Base-by-base conservation (phyloP, 2,113 vertebrate species). In the Andinoacara biseriatus region DNA sequence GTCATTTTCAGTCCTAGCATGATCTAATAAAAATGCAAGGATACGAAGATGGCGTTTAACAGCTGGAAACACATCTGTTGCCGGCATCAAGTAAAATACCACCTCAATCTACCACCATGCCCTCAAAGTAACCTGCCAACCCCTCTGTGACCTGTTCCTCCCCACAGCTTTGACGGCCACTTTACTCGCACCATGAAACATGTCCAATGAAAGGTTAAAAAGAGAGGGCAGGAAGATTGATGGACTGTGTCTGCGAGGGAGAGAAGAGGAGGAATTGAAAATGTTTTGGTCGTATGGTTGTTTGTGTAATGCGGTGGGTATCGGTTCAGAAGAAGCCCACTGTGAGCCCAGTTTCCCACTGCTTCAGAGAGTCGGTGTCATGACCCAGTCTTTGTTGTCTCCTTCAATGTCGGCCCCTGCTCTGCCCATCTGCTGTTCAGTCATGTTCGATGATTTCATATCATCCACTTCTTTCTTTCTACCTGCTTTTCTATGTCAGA, bases 161-260 rank as follows among this genome's bases (percentile, higher is more conserved):
- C 86, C 77, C 31, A 7, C 79, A 22, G 81, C 77, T 72, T 49
- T 69, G 63, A 65, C 59, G 18, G 69, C 57, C 80, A 78, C 74
- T 76, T 87, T 63, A 5, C 83, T 84, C 46, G 0, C 89, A 15
- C 86, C 77, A 11, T 54, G 87, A 85, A 91, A 88, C 83, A 26
- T 31, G 78, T 80, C 89, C 14, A 38, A 26, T 40, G 76, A 86
- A 88, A 92, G 90, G 90, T 91, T 80, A 85, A 80, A 80, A 67
- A 79, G 61, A 74, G 54, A 14, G 26, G 82, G 72, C 54, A 40
- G 79, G 54, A 2, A 76, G 82, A 86, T 24, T 84, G 91, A 87
- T 69, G 18, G 77, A 49, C 56, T 7, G 65, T 29, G 56, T 29
- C n/a, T 5, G 78, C 2, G 49, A 38, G 17, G 38, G 58, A 13